Evolutionary conservation across 2,797 vertebrate species (phyloP), one percentile per base, ranked within the genome.

Genomic region (Crenichthys baileyi): DNA sequence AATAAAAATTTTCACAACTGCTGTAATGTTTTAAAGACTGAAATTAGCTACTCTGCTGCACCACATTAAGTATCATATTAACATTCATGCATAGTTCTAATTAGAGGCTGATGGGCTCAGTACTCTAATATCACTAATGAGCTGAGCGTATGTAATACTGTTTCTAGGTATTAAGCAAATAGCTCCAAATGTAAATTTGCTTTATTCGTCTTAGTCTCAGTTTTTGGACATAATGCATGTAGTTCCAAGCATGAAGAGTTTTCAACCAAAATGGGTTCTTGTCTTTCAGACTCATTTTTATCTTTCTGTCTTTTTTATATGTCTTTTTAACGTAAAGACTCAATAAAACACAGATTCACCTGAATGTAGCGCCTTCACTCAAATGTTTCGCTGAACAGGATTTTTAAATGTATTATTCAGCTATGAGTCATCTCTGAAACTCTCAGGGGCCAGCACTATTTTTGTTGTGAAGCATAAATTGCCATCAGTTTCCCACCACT

Each of bases 31-130:
- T 36, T 65, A 60, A 75, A 75, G 73, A 18, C 73, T 65, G 22
- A 29, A 61, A 65, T 75, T 75, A 75, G 7, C 60, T 63, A 7
- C 74, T 75, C 60, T 24, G 74, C 60, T 75, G 61, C 74, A 75
- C 46, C 22, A 36, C 74, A 75, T 51, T 75, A 36, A 65, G 9
- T 31, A 76, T 50, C 18, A 26, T 76, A 63, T 76, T 67, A 67
- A 67, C 48, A 63, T 53, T 65, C 31, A 36, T 39, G 29, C 31
- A 53, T 12, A 13, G 18, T 4, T 39, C 18, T 20, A 51, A 39
- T 51, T 67, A 67, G 46, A 50, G 7, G 18, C 44, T 70, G 67
- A 70, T 70, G 67, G 67, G 44, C 41, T 70, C 67, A 7, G 4
- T 44, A 44, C 39, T 68, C 20, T 41, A 24, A 67, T 46, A 46